These are phyloP conservation scores for Porites cylindrica DNA, from an alignment of 92 coral and sea anemone genomes.

Conservation along the genomic window DNA sequence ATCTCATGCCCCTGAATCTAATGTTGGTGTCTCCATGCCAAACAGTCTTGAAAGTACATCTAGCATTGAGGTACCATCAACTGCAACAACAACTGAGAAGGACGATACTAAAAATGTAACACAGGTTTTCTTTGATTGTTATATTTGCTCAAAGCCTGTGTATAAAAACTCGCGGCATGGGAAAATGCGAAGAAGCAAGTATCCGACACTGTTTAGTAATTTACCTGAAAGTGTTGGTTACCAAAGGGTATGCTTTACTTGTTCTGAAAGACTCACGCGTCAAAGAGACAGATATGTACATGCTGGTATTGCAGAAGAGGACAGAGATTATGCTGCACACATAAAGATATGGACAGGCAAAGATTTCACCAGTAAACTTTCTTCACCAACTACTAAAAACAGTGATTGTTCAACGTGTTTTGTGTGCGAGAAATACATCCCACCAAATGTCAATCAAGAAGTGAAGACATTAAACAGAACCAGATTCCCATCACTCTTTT, in stretches of 20 bases:
- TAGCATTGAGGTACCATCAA: background rate
- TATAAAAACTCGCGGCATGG: constrained; percentile 57
- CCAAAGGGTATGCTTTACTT: constrained; percentile 70
- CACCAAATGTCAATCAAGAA: constrained; percentile 42
- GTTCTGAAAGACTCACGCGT: constrained; percentile 78
- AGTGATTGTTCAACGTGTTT: constrained; percentile 47
- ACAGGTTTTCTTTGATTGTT: constrained; percentile 63
- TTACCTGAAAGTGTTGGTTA: constrained; percentile 69
- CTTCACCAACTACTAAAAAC: constrained; percentile 24
- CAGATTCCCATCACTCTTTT: constrained; percentile 74
- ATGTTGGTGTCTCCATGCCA: background rate
- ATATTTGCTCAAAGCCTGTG: constrained; percentile 71
- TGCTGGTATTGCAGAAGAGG: constrained; percentile 76
- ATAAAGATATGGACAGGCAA: constrained; percentile 79
- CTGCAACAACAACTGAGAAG: background rate
- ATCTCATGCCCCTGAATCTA: background rate
- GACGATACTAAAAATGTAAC: background rate
- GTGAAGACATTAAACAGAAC: constrained; percentile 66
- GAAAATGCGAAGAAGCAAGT: constrained; percentile 74
- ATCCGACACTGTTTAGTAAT: constrained; percentile 69
- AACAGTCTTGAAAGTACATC: background rate
- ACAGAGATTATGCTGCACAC: constrained; percentile 80
- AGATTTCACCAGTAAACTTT: constrained; percentile 50
- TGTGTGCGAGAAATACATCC: constrained; percentile 72
- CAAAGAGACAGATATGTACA: constrained; percentile 79